Evolutionary conservation across 2,888 invertebrate genomes (phyloP), one percentile per base, ranked within the genome.

Genomic region (Sthenelais limicola): DNA sequence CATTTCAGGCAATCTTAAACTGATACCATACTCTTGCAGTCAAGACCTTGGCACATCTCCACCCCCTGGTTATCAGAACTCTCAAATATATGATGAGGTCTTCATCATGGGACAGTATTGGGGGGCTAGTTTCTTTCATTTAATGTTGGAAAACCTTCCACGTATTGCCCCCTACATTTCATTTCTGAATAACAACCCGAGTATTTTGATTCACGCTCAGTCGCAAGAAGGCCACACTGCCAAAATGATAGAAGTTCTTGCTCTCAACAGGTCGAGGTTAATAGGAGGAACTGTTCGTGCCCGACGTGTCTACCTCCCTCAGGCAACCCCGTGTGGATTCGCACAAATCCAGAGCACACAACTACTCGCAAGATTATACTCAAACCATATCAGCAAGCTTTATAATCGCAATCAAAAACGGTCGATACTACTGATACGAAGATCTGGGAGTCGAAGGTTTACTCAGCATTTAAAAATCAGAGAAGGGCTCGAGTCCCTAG

Each of bases 291-390:
- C 70, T 3, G 28, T 48, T 5, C 56, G 78, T 21, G 76, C 78
- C 5, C 78, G 75, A 54, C 38, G 75, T 7, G 73, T 74, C 18
- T 79, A 76, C 66, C 38, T 79, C 21, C 76, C 79, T 5, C 75
- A 77, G 68, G 76, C 76, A 15, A 77, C 78, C 3, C 74, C 77
- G 9, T 79, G 79, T 62, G 79, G 79, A 5, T 79, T 78, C 51
- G 68, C 76, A 3, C 68, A 75, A 1, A 52, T 71, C 5, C 76
- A 72, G 24, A 33, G 28, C n/a, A 30, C 67, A 9, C 79, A 79
- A 66, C 18, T 75, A 9, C 49, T 76, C 7, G 68, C 76, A n/a
- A 12, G 71, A 18, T 28, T 49, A 2, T 75, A 71, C n/a, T 33
- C 51, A n/a, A 52, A 75, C 12, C 24, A 30, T 28, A 30, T 68